These are phyloP conservation scores for Theretra japonica DNA, from an alignment of 2,888 invertebrate species.

Conservation along the genomic window DNA sequence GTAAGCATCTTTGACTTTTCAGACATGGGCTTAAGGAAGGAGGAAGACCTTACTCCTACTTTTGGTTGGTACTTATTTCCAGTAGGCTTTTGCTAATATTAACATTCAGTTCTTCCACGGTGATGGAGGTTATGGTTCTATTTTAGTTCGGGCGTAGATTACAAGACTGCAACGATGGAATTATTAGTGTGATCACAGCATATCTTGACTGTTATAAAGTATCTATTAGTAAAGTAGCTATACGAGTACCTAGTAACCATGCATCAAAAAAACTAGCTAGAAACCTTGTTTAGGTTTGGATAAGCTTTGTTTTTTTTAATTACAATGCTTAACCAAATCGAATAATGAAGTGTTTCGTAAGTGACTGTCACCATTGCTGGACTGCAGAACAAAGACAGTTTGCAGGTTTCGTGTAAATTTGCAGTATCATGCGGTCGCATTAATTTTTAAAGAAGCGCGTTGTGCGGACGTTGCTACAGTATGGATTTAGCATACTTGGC, in stretches of 20 bases:
- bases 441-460: not conserved
- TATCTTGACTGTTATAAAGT: no score
- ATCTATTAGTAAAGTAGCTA: no score
- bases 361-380: not conserved
- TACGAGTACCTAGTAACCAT: no score
- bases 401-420: not conserved
- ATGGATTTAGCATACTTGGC: not conserved
- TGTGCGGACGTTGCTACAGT: not conserved
- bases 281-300: no score
- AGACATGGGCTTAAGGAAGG: conserved; percentile 77
- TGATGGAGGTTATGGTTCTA: not conserved
- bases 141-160: not conserved
- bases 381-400: not conserved
- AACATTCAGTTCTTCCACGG: conserved; percentile 30
- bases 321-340: not conserved
- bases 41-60: conserved; percentile 68
- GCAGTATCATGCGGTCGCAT: not conserved
- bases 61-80: conserved; percentile 76
- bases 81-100: conserved; percentile 24
- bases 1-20: conserved; percentile 73
- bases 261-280: not conserved
- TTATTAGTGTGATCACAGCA: no score
- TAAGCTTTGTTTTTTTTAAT: no score
- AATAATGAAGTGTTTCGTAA: not conserved
- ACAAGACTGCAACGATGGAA: not conserved